Conservation (phyloP, 2,888 invertebrate species). For the Coenonympha glycerion region DNA sequence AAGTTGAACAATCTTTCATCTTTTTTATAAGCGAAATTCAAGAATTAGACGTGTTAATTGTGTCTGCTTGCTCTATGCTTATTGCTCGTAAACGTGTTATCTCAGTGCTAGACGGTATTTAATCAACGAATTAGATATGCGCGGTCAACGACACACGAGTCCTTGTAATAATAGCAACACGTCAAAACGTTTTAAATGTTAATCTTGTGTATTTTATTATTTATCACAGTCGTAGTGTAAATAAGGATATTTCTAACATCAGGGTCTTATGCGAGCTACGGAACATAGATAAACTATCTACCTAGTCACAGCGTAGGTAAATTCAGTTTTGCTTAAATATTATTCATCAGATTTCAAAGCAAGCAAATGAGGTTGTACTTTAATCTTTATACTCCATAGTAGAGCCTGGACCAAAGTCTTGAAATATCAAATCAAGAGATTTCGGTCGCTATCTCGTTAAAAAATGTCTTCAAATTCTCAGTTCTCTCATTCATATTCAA, state of each 20-base stretch:
- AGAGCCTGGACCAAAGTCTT: not conserved
- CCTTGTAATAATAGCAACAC: slow-evolving; percentile 21
- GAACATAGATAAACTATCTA: slow-evolving; percentile 12
- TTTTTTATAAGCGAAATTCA: slow-evolving; percentile 2
- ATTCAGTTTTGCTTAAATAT: not conserved
- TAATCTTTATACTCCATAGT: no score
- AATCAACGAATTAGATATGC: slow-evolving; percentile 28
- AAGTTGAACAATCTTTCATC: not conserved
- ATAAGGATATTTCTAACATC: slow-evolving; percentile 7
- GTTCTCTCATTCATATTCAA: no score
- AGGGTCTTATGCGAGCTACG: slow-evolving; percentile 3
- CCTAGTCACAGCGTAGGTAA: not conserved
- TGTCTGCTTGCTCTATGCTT: slow-evolving; percentile 13
- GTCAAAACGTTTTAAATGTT: slow-evolving; percentile 19
- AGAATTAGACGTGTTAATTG: slow-evolving; percentile 9
- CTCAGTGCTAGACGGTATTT: slow-evolving; percentile 28
- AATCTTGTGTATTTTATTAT: slow-evolving; percentile 15
- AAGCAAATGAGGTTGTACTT: no score
- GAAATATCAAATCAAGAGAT: not conserved
- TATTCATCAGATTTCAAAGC: not conserved
- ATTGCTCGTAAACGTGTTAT: slow-evolving; percentile 10
- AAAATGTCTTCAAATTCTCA: no score
- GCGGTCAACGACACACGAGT: slow-evolving; percentile 28
- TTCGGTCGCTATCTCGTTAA: no score
- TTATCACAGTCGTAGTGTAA: slow-evolving; percentile 14